phyloP scores from a whole-genome alignment of 2,113 vertebrate species.

The Nestor notabilis region DNA sequence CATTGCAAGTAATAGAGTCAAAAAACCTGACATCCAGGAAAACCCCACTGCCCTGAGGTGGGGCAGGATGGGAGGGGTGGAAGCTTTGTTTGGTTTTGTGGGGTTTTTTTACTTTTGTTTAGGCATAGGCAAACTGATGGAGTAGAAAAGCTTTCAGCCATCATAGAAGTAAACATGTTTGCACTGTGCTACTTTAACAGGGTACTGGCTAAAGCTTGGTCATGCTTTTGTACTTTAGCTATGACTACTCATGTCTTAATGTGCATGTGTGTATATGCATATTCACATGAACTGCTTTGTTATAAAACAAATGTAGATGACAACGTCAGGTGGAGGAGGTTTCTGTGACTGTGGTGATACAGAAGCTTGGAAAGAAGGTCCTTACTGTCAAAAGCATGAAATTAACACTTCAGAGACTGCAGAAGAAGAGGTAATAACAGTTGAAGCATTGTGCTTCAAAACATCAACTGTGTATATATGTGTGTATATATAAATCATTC shows the following conservation, averaged over 20 bases:
- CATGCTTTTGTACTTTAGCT: not conserved
- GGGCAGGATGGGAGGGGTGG: not conserved
- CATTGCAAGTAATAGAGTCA: not conserved
- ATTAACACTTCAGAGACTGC: conserved; percentile 77
- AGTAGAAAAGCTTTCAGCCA: not conserved
- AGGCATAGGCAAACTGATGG: not conserved
- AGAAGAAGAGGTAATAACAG: conserved; percentile 76
- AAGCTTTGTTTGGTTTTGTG: not conserved
- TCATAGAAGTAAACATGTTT: not conserved
- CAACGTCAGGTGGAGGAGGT: conserved; percentile 93
- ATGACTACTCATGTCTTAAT: not conserved
- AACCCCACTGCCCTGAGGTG: not conserved
- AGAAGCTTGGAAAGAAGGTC: conserved; percentile 95
- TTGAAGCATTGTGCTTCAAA: not conserved
- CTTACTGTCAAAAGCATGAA: conserved; percentile 93
- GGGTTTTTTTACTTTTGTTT: not conserved
- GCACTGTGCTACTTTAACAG: not conserved
- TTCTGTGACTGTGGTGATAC: conserved; percentile 98
- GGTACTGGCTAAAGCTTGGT: not conserved
- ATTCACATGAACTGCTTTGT: not conserved
- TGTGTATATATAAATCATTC: not conserved
- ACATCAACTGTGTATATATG: not conserved
- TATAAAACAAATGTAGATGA: conserved; percentile 84
- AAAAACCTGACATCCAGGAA: not conserved
- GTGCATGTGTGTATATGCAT: not conserved